Evolutionary conservation across 2,797 vertebrate genomes (phyloP).

Genomic region (Nyctalus aviator): DNA sequence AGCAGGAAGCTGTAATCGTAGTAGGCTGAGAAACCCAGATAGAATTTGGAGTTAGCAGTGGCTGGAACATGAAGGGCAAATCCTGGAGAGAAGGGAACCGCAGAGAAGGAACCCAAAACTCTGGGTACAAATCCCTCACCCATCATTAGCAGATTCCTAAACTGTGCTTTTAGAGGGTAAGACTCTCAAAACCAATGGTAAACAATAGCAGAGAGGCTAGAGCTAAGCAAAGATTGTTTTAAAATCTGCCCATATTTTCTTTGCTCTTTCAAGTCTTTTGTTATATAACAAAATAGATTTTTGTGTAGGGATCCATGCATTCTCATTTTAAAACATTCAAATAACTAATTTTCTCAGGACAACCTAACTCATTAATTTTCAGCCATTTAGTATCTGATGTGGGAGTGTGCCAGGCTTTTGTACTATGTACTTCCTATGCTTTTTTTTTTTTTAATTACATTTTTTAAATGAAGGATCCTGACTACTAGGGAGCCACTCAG

Average conservation of each 20-base stretch:
- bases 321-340: conserved; percentile 45
- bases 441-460: background rate
- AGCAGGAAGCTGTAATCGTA: background rate
- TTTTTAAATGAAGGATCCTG: background rate
- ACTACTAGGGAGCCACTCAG: background rate
- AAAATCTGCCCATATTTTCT: conserved; percentile 17
- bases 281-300: conserved; percentile 50
- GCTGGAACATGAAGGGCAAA: background rate
- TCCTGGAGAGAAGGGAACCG: background rate
- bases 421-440: background rate
- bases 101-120: background rate
- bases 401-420: background rate
- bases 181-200: conserved; percentile 18
- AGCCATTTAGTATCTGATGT: background rate
- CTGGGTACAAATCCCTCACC: background rate
- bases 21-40: background rate
- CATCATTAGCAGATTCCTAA: conserved; percentile 21
- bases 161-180: background rate
- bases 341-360: conserved; percentile 37
- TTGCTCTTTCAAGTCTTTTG: conserved; percentile 42
- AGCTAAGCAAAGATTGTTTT: conserved; percentile 20
- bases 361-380: conserved; percentile 40
- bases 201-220: conserved; percentile 27
- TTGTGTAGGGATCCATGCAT: background rate
- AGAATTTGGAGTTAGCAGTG: background rate